phyloP scores from a whole-genome alignment of 2,797 vertebrate species.

The Rhyacichthys aspro region DNA sequence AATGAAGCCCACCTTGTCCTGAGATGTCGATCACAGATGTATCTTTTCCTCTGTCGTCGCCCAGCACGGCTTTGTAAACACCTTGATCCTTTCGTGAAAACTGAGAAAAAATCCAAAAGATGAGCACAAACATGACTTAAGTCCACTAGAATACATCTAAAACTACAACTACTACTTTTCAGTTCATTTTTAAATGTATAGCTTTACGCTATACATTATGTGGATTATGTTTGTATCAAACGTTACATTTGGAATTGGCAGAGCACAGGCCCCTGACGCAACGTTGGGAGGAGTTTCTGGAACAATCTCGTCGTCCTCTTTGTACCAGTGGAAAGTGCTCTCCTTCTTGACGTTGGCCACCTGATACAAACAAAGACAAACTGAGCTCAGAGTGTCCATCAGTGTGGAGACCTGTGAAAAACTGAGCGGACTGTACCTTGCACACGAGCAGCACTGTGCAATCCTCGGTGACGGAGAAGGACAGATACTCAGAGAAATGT shows the following conservation, averaged over 20 bases:
- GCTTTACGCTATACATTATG: too few species aligned
- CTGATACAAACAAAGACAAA: conserved; percentile 61
- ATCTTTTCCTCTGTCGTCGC: conserved; percentile 94
- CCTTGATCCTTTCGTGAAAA: conserved; percentile 94
- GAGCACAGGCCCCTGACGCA: conserved; percentile 84
- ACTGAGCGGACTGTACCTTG: conserved; percentile 80
- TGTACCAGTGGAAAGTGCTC: conserved; percentile 92
- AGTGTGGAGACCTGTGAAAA: too few species aligned
- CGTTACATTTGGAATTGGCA: conserved; percentile 87
- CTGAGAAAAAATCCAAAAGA: conserved; percentile 63
- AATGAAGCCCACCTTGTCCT: conserved; percentile 84
- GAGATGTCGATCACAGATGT: conserved; percentile 86
- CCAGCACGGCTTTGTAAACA: conserved; percentile 88
- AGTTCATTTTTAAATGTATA: too few species aligned
- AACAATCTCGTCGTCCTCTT: conserved; percentile 87
- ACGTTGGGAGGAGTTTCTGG: conserved; percentile 81
- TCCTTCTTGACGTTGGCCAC: conserved; percentile 95
- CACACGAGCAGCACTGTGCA: conserved; percentile 90
- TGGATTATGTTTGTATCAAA: too few species aligned
- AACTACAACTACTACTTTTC: too few species aligned
- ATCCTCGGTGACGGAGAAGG: conserved; percentile 89
- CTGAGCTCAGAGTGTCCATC: not conserved
- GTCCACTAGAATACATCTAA: too few species aligned
- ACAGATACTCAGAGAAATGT: conserved; percentile 90
- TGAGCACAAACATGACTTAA: not conserved